Evolutionary conservation across 2,888 invertebrate genomes (phyloP).

Genomic region (Melanotus villosus): DNA sequence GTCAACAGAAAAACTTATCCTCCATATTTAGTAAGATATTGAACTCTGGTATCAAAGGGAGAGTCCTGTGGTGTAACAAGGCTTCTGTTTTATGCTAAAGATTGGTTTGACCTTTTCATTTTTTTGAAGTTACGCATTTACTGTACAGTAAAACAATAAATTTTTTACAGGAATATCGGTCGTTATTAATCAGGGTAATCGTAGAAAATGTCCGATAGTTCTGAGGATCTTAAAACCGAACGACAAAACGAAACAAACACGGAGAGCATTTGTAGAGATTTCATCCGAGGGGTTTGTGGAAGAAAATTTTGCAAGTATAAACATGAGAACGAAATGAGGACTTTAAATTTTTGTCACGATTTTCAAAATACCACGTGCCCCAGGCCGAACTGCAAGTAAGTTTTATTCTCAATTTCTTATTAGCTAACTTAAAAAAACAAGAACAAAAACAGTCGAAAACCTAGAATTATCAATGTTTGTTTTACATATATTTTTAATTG

Average conservation of each 20-base stretch:
- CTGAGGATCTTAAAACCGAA: slow-evolving; percentile 61
- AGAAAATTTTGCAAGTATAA: slow-evolving; percentile 72
- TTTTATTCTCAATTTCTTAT: too few species aligned
- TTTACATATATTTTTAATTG: too few species aligned
- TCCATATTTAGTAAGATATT: slow-evolving; percentile 28
- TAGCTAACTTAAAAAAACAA: too few species aligned
- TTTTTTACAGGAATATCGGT: neutral
- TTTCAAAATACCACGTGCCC: slow-evolving; percentile 83
- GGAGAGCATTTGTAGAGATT: slow-evolving; percentile 72
- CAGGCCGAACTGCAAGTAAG: slow-evolving; percentile 77
- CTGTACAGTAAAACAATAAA: neutral
- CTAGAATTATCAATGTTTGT: neutral
- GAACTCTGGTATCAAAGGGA: slow-evolving; percentile 26
- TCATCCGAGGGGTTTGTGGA: slow-evolving; percentile 72
- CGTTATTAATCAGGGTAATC: neutral
- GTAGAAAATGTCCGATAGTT: slow-evolving; percentile 61
- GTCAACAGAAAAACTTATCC: slow-evolving; percentile 37
- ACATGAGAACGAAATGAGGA: slow-evolving; percentile 68
- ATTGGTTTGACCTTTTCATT: slow-evolving; percentile 35
- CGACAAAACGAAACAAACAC: slow-evolving; percentile 58
- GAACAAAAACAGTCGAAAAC: neutral
- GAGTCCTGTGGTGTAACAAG: slow-evolving; percentile 49
- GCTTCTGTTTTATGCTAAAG: slow-evolving; percentile 57
- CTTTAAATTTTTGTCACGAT: slow-evolving; percentile 74
- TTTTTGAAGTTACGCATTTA: neutral